Evolutionary conservation across 64 coral and sea anemone species (phyloP).

Genomic region (Orbicella faveolata): DNA sequence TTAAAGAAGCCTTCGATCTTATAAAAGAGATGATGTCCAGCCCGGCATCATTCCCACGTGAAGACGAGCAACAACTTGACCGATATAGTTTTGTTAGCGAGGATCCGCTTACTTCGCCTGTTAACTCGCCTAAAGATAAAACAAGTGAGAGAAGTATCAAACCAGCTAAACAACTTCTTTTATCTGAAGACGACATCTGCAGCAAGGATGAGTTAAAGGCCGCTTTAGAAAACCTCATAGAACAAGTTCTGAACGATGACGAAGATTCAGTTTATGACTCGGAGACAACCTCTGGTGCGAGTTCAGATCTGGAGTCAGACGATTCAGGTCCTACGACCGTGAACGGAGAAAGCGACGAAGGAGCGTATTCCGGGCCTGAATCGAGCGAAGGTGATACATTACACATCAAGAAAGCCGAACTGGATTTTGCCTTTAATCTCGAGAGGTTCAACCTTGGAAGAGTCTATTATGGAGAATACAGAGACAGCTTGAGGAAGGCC

Average conservation of each 20-base stretch:
- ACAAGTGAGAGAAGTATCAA: not conserved
- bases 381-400: slow-evolving; percentile 57
- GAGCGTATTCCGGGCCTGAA: slow-evolving; percentile 78
- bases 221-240: slow-evolving; percentile 68
- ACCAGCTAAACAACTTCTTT: not conserved
- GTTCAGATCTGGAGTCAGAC: slow-evolving; percentile 85
- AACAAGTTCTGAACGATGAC: slow-evolving; percentile 18
- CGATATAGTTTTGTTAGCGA: slow-evolving; percentile 10
- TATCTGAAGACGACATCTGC: slow-evolving; percentile 41
- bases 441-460: slow-evolving; percentile 84
- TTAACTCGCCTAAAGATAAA: slow-evolving; percentile 13
- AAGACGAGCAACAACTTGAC: not conserved
- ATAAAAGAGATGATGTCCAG: slow-evolving; percentile 53
- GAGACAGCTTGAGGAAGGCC: slow-evolving; percentile 58
- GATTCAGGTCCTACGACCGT: slow-evolving; percentile 5
- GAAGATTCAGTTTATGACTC: slow-evolving; percentile 45
- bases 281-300: slow-evolving; percentile 80
- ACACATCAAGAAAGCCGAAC: slow-evolving; percentile 66
- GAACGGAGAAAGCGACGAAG: slow-evolving; percentile 18
- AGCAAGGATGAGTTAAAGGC: slow-evolving; percentile 61
- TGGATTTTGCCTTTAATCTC: slow-evolving; percentile 69
- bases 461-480: slow-evolving; percentile 86
- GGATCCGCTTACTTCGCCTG: not conserved
- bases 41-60: not conserved
- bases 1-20: slow-evolving; percentile 65